phyloP scores from a whole-genome alignment of 92 coral and sea anemone species.

The Galaxea fascicularis region DNA sequence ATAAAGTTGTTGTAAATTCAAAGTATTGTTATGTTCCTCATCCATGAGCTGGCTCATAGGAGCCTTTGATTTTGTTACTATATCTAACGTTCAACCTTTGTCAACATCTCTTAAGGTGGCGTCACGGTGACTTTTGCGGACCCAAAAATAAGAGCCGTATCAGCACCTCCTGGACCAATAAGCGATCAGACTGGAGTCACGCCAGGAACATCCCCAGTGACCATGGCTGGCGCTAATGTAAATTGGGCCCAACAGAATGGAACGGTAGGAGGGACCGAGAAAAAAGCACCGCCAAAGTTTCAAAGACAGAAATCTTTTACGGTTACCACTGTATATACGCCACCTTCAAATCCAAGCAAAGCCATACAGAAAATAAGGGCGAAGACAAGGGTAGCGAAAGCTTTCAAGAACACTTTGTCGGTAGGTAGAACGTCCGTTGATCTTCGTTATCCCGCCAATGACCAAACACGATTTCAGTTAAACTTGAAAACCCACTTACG shows the following conservation, averaged over 20 bases:
- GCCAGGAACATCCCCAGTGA: slow-evolving; percentile 31
- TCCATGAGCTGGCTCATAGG: too few relatives aligned
- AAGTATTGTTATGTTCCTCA: too few relatives aligned
- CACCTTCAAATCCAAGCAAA: too few relatives aligned
- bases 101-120: slow-evolving; percentile 15
- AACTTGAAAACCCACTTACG: background rate
- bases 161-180: slow-evolving; percentile 70
- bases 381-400: slow-evolving; percentile 82
- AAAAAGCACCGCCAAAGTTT: slow-evolving; percentile 52
- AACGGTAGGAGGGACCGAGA: slow-evolving; percentile 53
- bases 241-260: slow-evolving; percentile 39
- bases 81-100: background rate
- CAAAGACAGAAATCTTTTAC: slow-evolving; percentile 83
- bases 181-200: slow-evolving; percentile 27
- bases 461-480: background rate
- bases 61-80: background rate
- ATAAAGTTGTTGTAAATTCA: too few relatives aligned
- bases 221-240: slow-evolving; percentile 5
- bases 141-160: slow-evolving; percentile 69
- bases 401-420: slow-evolving; percentile 77
- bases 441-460: too few relatives aligned
- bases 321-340: slow-evolving; percentile 82
- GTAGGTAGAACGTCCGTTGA: too few relatives aligned
- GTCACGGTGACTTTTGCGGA: slow-evolving; percentile 51
- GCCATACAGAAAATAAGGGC: slow-evolving; percentile 91